Percentiles rank a stretch among this genome's conserved stretches.
Conservation (phyloP, 2,888 invertebrate species). For the Ormia ochracea region DNA sequence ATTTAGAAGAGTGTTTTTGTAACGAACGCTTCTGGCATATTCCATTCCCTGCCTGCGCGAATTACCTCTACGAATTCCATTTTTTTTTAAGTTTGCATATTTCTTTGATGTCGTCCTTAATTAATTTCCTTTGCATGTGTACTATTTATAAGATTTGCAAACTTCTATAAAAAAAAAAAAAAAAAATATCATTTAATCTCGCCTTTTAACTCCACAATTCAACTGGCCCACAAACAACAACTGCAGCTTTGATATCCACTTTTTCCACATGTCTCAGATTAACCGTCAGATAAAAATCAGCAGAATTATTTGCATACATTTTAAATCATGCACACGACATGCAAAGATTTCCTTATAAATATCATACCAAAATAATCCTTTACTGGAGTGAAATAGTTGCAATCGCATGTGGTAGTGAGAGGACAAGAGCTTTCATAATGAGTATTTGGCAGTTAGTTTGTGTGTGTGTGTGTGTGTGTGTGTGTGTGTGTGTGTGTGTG, state of each 20-base stretch:
- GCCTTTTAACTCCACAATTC: background rate
- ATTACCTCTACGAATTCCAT: too few relatives aligned
- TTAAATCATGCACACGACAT: background rate
- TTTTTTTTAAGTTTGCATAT: background rate
- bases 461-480: background rate
- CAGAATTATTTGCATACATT: constrained; percentile 20
- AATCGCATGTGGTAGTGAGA: constrained; percentile 13
- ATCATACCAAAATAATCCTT: constrained; percentile 45
- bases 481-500: constrained; percentile 7
- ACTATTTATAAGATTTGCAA: background rate
- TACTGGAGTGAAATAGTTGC: constrained; percentile 1
- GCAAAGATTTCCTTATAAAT: background rate
- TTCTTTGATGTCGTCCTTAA: background rate
- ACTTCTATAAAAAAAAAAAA: too few relatives aligned
- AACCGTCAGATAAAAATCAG: constrained; percentile 49
- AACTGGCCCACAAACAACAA: background rate
- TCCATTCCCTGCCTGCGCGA: too few relatives aligned
- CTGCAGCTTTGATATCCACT: constrained; percentile 11
- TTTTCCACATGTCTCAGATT: constrained; percentile 23
- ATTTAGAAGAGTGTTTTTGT: too few relatives aligned
- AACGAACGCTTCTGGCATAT: too few relatives aligned
- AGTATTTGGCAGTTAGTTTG: constrained; percentile 5
- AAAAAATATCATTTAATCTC: constrained; percentile 36
- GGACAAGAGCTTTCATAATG: background rate
- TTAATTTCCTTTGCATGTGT: background rate